Evolutionary conservation across 2,113 vertebrate genomes (phyloP).

Genomic region (Glaucidium brasilianum): DNA sequence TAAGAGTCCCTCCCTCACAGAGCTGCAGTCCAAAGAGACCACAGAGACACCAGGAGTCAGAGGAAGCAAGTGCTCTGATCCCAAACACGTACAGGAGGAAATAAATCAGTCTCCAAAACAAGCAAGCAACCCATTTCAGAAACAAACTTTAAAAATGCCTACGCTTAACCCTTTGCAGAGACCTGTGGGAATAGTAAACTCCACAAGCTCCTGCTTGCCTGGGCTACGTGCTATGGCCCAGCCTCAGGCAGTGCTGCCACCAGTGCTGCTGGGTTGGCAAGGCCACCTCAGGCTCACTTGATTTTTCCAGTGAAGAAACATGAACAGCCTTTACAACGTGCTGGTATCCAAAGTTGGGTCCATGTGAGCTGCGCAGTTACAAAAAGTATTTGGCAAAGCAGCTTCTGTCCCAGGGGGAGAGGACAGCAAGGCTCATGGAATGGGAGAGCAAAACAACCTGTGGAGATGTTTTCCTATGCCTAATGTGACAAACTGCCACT

Average conservation of each 20-base stretch:
- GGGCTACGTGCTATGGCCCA: background rate
- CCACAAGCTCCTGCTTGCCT: background rate
- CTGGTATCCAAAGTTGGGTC: background rate
- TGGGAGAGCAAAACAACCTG: background rate
- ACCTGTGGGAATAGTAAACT: background rate
- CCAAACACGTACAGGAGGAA: slow-evolving; percentile 35
- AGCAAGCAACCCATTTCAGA: background rate
- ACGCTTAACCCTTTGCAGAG: background rate
- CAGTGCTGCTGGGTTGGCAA: background rate
- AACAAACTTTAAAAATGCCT: background rate
- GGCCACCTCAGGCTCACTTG: background rate
- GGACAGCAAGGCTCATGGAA: background rate
- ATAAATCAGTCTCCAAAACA: slow-evolving; percentile 34
- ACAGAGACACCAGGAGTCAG: background rate
- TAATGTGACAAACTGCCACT: background rate
- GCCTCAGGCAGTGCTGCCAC: background rate
- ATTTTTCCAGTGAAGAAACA: background rate
- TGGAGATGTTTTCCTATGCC: background rate
- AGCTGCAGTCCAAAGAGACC: background rate
- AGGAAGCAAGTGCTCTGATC: slow-evolving; percentile 48
- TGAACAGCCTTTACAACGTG: background rate
- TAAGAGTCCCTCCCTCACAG: background rate
- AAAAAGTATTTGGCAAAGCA: background rate
- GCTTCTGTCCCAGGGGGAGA: background rate
- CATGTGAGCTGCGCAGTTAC: background rate